A percentile compares a stretch with the other conserved stretches of the same genome.
phyloP scores from a whole-genome alignment of 2,797 vertebrate species.

The Hydrophis major region DNA sequence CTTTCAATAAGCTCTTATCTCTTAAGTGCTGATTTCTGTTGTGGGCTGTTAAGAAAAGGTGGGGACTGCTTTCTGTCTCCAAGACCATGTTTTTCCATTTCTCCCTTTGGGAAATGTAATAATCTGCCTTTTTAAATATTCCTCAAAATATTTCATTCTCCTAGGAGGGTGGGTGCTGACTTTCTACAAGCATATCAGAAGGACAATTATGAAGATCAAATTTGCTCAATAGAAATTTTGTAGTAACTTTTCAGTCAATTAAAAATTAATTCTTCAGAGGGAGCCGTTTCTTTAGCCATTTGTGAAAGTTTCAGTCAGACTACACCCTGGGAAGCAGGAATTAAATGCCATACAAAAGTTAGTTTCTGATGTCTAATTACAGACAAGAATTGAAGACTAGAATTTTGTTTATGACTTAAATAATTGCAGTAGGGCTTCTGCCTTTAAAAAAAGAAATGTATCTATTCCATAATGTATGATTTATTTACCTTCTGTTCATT shows the following conservation, averaged over 20 bases:
- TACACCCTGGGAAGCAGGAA: background rate
- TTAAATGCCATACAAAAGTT: background rate
- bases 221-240: background rate
- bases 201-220: background rate
- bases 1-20: too few relatives aligned
- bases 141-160: too few relatives aligned
- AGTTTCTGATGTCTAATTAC: background rate
- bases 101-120: too few relatives aligned
- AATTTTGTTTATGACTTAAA: constrained; percentile 7
- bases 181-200: background rate
- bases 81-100: too few relatives aligned
- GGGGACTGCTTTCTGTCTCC: too few relatives aligned
- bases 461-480: background rate
- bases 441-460: constrained; percentile 13
- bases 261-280: background rate
- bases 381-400: background rate
- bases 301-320: background rate
- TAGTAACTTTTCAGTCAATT: too few relatives aligned
- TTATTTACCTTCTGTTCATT: background rate
- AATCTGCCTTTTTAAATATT: too few relatives aligned
- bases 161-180: too few relatives aligned
- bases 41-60: too few relatives aligned
- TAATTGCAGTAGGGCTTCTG: constrained; percentile 15
- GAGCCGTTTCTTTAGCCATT: background rate
- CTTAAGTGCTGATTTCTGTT: too few relatives aligned